phyloP scores from a whole-genome alignment of 2,797 vertebrate species.

The Allobates femoralis region DNA sequence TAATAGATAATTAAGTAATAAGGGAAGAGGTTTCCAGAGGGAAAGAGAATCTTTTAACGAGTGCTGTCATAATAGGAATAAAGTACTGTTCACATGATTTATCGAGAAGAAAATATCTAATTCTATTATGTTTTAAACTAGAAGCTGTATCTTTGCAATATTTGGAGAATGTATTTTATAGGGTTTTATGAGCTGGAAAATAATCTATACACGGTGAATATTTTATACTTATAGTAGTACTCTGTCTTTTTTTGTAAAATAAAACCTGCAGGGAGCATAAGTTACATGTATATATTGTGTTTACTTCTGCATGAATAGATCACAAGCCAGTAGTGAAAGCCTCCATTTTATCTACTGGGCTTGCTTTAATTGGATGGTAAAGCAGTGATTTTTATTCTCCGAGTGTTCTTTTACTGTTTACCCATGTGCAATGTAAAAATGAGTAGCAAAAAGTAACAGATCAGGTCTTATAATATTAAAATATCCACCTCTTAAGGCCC shows the following conservation, averaged over 20 bases:
- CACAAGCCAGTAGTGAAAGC: not conserved
- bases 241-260: not conserved
- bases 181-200: conserved; percentile 17
- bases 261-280: not conserved
- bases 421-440: not conserved
- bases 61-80: conserved; percentile 72
- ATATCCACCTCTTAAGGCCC: not conserved
- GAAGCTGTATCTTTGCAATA: conserved; percentile 44
- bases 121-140: conserved; percentile 65
- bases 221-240: not conserved
- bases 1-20: conserved; percentile 85
- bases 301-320: not conserved
- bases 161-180: conserved; percentile 42
- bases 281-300: not conserved
- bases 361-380: not conserved
- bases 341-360: not conserved
- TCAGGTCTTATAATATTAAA: conserved; percentile 2
- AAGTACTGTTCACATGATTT: conserved; percentile 68
- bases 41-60: conserved; percentile 73
- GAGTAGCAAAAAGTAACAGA: not conserved
- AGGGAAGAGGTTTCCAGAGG: conserved; percentile 78
- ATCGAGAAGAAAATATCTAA: conserved; percentile 66
- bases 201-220: not conserved
- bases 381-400: not conserved
- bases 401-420: conserved; percentile 5